phyloP scores from a whole-genome alignment of 2,113 vertebrate genomes.

The Anolis carolinensis region DNA sequence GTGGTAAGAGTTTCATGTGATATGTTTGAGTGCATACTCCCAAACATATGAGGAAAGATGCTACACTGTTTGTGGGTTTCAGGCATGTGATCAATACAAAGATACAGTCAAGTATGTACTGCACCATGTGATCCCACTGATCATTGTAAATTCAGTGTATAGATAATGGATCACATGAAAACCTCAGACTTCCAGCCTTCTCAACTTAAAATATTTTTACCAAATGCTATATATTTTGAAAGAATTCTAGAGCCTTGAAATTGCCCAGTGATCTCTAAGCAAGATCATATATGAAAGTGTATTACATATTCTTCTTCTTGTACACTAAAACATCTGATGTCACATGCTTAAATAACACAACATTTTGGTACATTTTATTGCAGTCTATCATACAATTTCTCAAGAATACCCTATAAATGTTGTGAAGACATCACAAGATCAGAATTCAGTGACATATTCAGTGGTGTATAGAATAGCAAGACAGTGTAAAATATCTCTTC shows the following conservation, averaged over 20 bases:
- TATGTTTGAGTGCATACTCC: background rate
- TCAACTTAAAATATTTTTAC: background rate
- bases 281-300: background rate
- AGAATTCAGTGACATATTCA: conserved; percentile 31
- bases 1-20: background rate
- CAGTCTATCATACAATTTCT: background rate
- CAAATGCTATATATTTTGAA: background rate
- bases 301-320: background rate
- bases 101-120: background rate
- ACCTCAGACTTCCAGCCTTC: background rate
- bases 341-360: background rate
- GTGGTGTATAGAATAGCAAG: conserved; percentile 35
- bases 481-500: conserved; percentile 38
- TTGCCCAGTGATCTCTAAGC: background rate
- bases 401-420: background rate
- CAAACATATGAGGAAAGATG: background rate
- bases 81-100: background rate
- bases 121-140: background rate
- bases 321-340: background rate
- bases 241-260: background rate
- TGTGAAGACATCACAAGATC: conserved; percentile 13
- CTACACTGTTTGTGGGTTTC: background rate
- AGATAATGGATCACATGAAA: background rate
- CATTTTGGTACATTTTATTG: background rate
- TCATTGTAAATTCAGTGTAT: background rate